phyloP scores from a whole-genome alignment of 2,797 vertebrate species.

The Eulemur rubriventer region DNA sequence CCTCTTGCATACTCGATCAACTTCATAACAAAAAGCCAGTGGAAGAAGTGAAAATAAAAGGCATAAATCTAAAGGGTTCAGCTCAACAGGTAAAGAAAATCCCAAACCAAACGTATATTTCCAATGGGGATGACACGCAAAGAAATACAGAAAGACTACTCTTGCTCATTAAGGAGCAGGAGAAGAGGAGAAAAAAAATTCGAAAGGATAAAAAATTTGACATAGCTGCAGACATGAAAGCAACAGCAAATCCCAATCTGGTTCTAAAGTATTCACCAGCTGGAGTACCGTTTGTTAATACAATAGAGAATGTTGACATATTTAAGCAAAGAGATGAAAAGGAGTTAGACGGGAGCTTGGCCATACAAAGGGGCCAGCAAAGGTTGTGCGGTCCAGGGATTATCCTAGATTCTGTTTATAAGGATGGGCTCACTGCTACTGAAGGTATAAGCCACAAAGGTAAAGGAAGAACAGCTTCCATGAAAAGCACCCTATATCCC shows the following conservation, averaged over 20 bases:
- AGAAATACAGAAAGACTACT: not conserved
- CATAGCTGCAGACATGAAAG: not conserved
- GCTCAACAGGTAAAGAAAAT: not conserved
- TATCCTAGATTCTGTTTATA: not conserved
- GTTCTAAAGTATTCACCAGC: not conserved
- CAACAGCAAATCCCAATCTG: not conserved
- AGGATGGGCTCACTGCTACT: not conserved
- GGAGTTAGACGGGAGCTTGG: not conserved
- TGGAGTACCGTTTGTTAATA: not conserved
- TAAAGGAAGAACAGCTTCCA: not conserved
- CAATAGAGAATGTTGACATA: not conserved
- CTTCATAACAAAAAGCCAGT: not conserved
- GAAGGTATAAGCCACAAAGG: not conserved
- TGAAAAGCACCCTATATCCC: not conserved
- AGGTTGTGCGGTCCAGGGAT: not conserved
- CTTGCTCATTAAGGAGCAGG: conserved; percentile 30
- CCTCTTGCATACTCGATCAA: not conserved
- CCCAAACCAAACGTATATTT: not conserved
- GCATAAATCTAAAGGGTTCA: not conserved
- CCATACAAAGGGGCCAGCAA: not conserved
- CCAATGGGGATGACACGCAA: not conserved
- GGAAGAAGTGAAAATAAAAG: not conserved
- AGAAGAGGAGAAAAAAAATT: not conserved
- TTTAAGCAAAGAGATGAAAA: not conserved
- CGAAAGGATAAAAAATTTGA: not conserved